These are phyloP conservation scores for Gallinago jamesoni DNA, from an alignment of 2,113 vertebrate species.

Conservation along the genomic window DNA sequence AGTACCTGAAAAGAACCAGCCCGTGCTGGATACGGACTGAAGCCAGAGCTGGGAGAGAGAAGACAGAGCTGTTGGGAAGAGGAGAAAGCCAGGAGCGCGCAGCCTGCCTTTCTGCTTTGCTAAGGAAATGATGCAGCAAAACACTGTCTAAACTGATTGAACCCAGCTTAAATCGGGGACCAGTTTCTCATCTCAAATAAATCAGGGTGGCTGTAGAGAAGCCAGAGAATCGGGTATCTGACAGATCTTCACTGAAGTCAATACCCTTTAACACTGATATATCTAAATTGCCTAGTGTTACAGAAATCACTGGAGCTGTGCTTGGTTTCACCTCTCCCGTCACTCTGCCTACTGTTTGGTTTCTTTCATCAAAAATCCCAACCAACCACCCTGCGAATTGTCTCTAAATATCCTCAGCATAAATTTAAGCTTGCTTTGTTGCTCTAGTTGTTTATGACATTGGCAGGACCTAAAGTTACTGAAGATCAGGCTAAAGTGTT, in stretches of 20 bases:
- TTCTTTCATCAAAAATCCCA: background rate
- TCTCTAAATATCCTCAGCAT: background rate
- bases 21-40: background rate
- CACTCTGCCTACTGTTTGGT: background rate
- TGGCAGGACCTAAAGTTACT: background rate
- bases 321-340: background rate
- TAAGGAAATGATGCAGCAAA: background rate
- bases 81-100: background rate
- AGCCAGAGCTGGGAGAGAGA: background rate
- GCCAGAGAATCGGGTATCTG: background rate
- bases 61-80: background rate
- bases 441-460: background rate
- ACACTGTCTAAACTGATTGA: background rate
- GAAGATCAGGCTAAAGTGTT: background rate
- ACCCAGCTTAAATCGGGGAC: background rate
- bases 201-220: background rate
- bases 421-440: background rate
- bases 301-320: background rate
- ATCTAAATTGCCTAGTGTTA: background rate
- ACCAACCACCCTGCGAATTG: background rate
- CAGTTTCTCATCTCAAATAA: background rate
- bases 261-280: background rate
- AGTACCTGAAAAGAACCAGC: background rate
- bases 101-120: background rate
- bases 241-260: background rate